phyloP scores from a whole-genome alignment of 2,888 invertebrate genomes.

The Apoderus coryli region DNA sequence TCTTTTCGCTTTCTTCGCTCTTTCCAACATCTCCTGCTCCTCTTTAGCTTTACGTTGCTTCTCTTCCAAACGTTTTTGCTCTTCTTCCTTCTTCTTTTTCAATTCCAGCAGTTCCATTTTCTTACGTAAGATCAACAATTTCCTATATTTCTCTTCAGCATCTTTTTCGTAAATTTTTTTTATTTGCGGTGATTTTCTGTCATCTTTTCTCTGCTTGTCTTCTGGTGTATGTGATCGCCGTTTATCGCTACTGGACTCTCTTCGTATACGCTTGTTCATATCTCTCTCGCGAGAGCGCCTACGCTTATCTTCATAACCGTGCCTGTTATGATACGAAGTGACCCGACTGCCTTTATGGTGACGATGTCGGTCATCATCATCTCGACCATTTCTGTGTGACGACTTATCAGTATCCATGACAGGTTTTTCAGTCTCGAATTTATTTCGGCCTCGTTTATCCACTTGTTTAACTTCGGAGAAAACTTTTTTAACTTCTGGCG shows the following conservation, averaged over 20 bases:
- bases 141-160: slow-evolving; percentile 27
- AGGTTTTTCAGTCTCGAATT: slow-evolving; percentile 29
- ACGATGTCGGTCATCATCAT: slow-evolving; percentile 9
- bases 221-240: slow-evolving; percentile 9
- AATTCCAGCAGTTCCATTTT: slow-evolving; percentile 45
- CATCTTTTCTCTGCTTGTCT: slow-evolving; percentile 9
- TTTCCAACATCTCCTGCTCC: slow-evolving; percentile 33
- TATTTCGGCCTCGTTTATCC: slow-evolving; percentile 26
- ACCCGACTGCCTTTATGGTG: slow-evolving; percentile 14
- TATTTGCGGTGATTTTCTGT: no score
- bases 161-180: slow-evolving; percentile 20
- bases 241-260: neutral
- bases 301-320: slow-evolving; percentile 9
- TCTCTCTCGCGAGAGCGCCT: slow-evolving; percentile 4
- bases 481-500: no score
- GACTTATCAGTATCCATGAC: slow-evolving; percentile 11
- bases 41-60: slow-evolving; percentile 33
- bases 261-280: neutral
- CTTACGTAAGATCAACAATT: slow-evolving; percentile 39
- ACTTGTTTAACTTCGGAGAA: no score
- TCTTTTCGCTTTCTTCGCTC: slow-evolving; percentile 31
- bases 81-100: slow-evolving; percentile 40
- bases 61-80: slow-evolving; percentile 26
- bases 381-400: neutral
- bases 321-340: no score